These are phyloP conservation scores for Smutsia temminckii DNA, from an alignment of 2,797 vertebrate species.

Conservation along the genomic window DNA sequence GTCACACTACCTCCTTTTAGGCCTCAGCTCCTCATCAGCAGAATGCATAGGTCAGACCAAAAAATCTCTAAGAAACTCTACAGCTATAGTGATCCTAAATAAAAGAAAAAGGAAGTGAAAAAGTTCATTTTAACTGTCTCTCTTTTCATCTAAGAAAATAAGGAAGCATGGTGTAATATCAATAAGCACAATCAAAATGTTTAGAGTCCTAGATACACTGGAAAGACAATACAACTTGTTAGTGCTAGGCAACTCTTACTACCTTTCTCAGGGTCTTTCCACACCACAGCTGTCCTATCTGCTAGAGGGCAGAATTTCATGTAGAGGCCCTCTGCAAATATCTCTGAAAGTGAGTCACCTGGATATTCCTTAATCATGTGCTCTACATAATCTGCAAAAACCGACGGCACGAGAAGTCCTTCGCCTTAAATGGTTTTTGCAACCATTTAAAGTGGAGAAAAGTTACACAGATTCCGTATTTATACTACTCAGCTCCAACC, in stretches of 20 bases:
- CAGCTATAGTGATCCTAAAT: background rate
- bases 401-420: background rate
- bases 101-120: slow-evolving; percentile 9
- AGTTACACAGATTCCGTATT: background rate
- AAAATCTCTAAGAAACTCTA: background rate
- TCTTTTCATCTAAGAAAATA: slow-evolving; percentile 24
- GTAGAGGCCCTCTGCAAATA: background rate
- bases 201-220: background rate
- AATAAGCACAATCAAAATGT: background rate
- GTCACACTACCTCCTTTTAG: background rate
- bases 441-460: background rate
- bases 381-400: background rate
- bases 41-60: background rate
- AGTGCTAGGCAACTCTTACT: background rate
- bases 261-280: background rate
- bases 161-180: background rate
- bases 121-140: background rate
- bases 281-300: background rate
- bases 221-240: background rate
- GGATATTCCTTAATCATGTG: background rate
- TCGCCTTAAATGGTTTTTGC: background rate
- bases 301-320: slow-evolving; percentile 39
- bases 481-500: background rate
- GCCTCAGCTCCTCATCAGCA: background rate
- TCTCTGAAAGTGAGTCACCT: background rate